phyloP scores from a whole-genome alignment of 2,797 vertebrate species.

The Siniperca scherzeri region DNA sequence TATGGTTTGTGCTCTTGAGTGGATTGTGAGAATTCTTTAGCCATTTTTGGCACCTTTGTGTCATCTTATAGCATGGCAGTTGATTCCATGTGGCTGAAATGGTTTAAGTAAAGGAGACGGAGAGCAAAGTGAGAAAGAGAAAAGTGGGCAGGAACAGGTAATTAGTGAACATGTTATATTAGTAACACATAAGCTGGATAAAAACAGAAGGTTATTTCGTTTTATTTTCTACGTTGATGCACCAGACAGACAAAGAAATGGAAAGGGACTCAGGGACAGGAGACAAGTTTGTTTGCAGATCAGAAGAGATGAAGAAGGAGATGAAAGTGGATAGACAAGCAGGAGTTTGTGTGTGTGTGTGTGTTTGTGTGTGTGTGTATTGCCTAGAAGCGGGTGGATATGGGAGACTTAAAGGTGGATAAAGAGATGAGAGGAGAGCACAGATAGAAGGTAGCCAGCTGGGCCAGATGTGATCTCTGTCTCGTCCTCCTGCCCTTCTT shows the following conservation, averaged over 20 bases:
- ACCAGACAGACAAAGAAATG: background rate
- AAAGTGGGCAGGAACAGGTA: background rate
- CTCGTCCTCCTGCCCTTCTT: constrained; percentile 27
- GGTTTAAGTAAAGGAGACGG: constrained; percentile 8
- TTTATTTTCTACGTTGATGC: background rate
- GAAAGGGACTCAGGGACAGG: background rate
- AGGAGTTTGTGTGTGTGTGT: background rate
- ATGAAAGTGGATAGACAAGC: constrained; percentile 18
- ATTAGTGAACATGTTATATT: background rate
- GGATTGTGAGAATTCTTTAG: too few relatives aligned
- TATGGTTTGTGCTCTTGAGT: too few relatives aligned
- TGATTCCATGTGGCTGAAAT: constrained; percentile 15
- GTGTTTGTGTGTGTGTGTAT: background rate
- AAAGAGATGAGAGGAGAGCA: constrained; percentile 27
- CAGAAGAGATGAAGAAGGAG: constrained; percentile 17
- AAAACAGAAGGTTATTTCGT: background rate
- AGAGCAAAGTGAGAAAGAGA: background rate
- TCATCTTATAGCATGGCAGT: background rate
- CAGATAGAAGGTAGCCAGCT: constrained; percentile 49
- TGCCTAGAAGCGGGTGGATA: constrained; percentile 18
- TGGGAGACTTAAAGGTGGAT: constrained; percentile 31
- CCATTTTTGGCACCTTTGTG: constrained; percentile 23
- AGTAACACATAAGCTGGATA: background rate
- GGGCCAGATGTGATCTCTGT: constrained; percentile 57
- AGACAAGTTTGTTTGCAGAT: constrained; percentile 8